Evolutionary conservation across 1,140 invertebrate species (phyloP).

Genomic region (Drosophila virilis): DNA sequence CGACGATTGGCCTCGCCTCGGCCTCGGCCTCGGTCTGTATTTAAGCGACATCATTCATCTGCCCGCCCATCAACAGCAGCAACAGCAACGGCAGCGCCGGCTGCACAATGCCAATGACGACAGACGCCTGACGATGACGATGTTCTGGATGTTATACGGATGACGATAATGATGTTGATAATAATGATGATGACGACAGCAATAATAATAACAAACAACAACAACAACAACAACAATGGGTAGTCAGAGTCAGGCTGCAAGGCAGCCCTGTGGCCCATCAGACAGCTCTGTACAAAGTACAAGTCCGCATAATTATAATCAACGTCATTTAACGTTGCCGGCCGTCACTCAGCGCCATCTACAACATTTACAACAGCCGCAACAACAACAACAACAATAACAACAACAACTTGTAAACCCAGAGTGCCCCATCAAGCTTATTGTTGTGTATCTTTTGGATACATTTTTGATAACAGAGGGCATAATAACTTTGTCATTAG

Average conservation of each 20-base stretch:
- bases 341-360: slow-evolving; percentile 78
- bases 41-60: slow-evolving; percentile 82
- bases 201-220: slow-evolving; percentile 76
- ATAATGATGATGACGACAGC: slow-evolving; percentile 60
- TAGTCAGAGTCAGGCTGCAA: slow-evolving; percentile 42
- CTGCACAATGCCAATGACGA: slow-evolving; percentile 57
- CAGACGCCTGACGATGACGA: slow-evolving; percentile 51
- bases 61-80: slow-evolving; percentile 76
- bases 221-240: slow-evolving; percentile 32
- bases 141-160: no score
- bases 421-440: slow-evolving; percentile 64
- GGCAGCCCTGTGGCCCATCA: slow-evolving; percentile 56
- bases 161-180: slow-evolving; percentile 41
- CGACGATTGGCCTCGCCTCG: slow-evolving; percentile 73
- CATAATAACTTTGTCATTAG: slow-evolving; percentile 77
- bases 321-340: slow-evolving; percentile 82
- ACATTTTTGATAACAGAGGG: slow-evolving; percentile 74
- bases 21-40: slow-evolving; percentile 65
- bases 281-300: slow-evolving; percentile 69
- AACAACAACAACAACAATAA: slow-evolving; percentile 23
- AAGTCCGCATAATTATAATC: slow-evolving; percentile 83
- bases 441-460: slow-evolving; percentile 79
- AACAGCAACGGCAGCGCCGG: slow-evolving; percentile 41
- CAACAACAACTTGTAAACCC: slow-evolving; percentile 59
- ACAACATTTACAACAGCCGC: slow-evolving; percentile 55